Evolutionary conservation across 2,888 invertebrate genomes (phyloP).

Genomic region (Ophonus ardosiacus): DNA sequence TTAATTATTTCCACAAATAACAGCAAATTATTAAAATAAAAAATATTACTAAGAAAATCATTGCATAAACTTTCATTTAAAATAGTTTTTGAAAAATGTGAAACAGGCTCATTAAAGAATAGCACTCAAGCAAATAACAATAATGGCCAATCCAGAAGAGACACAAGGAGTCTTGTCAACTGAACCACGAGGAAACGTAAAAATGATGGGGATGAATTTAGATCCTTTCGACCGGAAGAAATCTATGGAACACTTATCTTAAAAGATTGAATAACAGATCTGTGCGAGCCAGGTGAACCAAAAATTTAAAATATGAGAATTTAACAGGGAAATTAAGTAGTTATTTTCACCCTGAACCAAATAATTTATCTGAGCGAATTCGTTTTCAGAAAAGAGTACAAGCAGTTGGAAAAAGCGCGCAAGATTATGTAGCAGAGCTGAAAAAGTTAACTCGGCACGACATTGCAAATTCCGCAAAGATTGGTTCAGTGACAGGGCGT

Average conservation of each 20-base stretch:
- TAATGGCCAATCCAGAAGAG: too few species aligned
- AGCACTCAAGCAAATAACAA: too few species aligned
- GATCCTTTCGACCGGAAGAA: background rate
- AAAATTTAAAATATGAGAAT: background rate
- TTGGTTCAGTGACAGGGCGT: conserved; percentile 8
- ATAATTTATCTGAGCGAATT: background rate
- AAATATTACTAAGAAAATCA: too few species aligned
- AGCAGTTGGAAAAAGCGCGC: background rate
- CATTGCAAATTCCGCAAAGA: conserved; percentile 3
- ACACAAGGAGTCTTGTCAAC: too few species aligned
- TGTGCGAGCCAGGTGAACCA: background rate
- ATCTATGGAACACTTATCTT: conserved; percentile 19
- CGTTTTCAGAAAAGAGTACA: conserved; percentile 12
- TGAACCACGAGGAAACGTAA: too few species aligned
- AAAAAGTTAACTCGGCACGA: conserved; percentile 1
- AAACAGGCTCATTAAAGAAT: too few species aligned
- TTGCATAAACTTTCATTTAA: too few species aligned
- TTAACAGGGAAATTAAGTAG: background rate
- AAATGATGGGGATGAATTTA: background rate
- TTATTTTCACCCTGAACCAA: conserved; percentile 13
- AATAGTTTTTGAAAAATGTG: too few species aligned
- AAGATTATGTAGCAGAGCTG: conserved; percentile 18
- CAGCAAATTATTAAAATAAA: too few species aligned
- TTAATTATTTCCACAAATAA: too few species aligned
- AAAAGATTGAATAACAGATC: conserved; percentile 17